Evolutionary conservation across 2,113 vertebrate species (phyloP), one percentile per base, ranked within the genome.

Genomic region (Eulacestoma nigropectus): DNA sequence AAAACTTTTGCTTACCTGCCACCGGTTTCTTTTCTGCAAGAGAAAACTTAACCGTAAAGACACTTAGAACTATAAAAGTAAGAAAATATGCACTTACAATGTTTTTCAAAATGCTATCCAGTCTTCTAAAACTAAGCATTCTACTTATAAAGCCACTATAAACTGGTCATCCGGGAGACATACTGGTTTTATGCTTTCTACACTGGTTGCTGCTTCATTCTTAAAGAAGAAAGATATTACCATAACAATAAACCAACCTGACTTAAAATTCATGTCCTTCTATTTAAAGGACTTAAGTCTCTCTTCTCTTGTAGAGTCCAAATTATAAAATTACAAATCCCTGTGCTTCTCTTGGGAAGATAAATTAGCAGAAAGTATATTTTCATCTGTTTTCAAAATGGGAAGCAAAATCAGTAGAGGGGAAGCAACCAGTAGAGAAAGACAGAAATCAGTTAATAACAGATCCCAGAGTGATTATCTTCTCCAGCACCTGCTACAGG

Each of bases 1-100:
- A 79, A 81, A 75, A 90, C 13, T 60, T 95, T 88, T 89, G 60
- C 96, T 97, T 97, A 96, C 96, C 96, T 96, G 88, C 44, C 42
- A 86, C 25, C 68, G 47, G 35, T 77, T 89, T 93, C 77, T 91
- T 96, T 95, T 96, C 88, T 93, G 89, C 73, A 95, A 96, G 33
- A 91, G 52, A 96, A 41, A 89, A 56, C 47, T 87, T 82, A 81
- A 57, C 84, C 94, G 62, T 72, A 87, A 93, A 93, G 27, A 81
- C 77, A 92, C 35, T 59, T 60, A 90, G 32, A 90, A 87, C 41
- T 49, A 64, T 4, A 26, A 29, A 69, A 70, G 15, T 42, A 90
- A 69, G n/a, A 67, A 92, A 80, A 70, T 27, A 84, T 10, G 2
- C 37, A 91, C 25, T 94, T 86, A 52, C 2, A 67, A 82, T 5